Evolutionary conservation across 2,888 invertebrate genomes (phyloP), one percentile per base, ranked within the genome.

Genomic region (Quadriops clusia): DNA sequence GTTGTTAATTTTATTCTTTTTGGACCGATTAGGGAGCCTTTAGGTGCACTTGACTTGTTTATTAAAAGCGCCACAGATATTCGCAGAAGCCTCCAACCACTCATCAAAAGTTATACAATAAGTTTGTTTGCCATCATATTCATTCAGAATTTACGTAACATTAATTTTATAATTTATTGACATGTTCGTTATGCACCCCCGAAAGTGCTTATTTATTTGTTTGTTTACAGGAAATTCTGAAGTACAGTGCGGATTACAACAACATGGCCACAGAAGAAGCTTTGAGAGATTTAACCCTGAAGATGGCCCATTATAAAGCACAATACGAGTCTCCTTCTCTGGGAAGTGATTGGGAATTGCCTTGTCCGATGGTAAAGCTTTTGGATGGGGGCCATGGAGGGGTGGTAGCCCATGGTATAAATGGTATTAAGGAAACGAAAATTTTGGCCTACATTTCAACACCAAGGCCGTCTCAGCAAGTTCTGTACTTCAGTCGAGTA

Each of bases 401-500:
- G 1, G 73, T 84, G 4, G 70, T 74, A 3, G 77, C 80, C 1
- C 74, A 76, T 46, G 75, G 76, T 36, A 71, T 83, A 3, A 67
- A 69, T 26, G 82, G 90, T 0, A 82, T 86, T 48, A 74, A 84
- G 44, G 87, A 90, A 55, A 77, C 81, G 29, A 73, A 80, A 33
- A 81, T 91, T 20, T 75, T 93, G 27, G 85, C 87, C 35, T 93
- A 89, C 51, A 64, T 94, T 34, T 86, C 89, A 50, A 84, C 84
- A 45, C 81, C 89, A 52, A 82, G 81, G 44, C 76, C 84, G 2
- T 67, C 77, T 41, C 80, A 90, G 50, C 81, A 90, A 49, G 85
- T 87, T 4, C 71, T 93, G 39, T 94, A 89, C 57, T 78, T 94
- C 49, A 87, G 89, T 31, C 67, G 91, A 65, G 89, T 89, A 63